phyloP scores from a whole-genome alignment of 2,888 invertebrate species.

The Hydroisotoma schaefferi region DNA sequence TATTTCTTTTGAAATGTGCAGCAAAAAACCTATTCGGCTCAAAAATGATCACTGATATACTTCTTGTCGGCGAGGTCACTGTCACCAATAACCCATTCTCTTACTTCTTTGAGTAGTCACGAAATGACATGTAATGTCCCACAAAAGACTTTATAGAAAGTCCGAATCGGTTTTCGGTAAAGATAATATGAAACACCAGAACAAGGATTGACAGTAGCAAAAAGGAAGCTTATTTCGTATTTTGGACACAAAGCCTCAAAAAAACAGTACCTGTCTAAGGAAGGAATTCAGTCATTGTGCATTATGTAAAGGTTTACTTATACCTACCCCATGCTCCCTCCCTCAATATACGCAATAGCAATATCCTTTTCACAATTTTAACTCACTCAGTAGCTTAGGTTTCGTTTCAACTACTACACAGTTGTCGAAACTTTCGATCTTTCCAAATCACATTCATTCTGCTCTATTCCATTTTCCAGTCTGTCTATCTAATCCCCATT shows the following conservation, averaged over 20 bases:
- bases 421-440: slow-evolving; percentile 4
- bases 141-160: no score
- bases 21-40: no score
- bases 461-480: slow-evolving; percentile 10
- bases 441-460: slow-evolving; percentile 8
- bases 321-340: neutral
- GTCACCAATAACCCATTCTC: no score
- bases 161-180: neutral
- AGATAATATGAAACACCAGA: neutral
- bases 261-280: slow-evolving; percentile 9
- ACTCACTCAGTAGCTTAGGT: slow-evolving; percentile 2
- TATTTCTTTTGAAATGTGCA: no score
- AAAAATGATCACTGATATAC: no score
- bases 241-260: slow-evolving; percentile 4
- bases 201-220: neutral
- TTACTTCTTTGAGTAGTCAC: no score
- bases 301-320: slow-evolving; percentile 13
- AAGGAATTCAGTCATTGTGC: slow-evolving; percentile 14
- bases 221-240: slow-evolving; percentile 7
- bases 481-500: slow-evolving; percentile 14
- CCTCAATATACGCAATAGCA: neutral
- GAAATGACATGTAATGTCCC: no score
- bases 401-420: neutral
- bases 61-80: no score
- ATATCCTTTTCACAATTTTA: slow-evolving; percentile 3